These are phyloP conservation scores for Nasonia longicornis DNA, from an alignment of 1,140 invertebrate species.

Conservation along the genomic window DNA sequence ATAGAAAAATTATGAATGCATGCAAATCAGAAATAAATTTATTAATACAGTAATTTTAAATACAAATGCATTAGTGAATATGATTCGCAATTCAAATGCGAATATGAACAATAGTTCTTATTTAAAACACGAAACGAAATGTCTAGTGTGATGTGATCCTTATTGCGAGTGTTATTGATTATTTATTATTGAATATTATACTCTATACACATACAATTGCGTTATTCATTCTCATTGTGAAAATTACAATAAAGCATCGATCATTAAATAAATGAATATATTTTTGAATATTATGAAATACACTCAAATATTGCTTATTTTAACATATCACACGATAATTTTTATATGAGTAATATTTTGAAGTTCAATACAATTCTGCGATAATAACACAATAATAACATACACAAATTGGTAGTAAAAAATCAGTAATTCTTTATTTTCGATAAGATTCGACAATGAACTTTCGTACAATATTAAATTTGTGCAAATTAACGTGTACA, in stretches of 20 bases:
- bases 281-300: slow-evolving; percentile 18
- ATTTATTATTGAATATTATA: slow-evolving; percentile 17
- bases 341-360: slow-evolving; percentile 33
- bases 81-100: not conserved
- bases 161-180: slow-evolving; percentile 6
- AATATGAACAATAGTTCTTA: not conserved
- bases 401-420: slow-evolving; percentile 16
- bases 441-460: slow-evolving; percentile 8
- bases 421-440: slow-evolving; percentile 39
- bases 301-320: slow-evolving; percentile 26
- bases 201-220: not conserved
- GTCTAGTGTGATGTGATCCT: not conserved
- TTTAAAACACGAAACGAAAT: not conserved
- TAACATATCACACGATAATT: slow-evolving; percentile 31
- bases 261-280: not conserved
- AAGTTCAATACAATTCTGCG: slow-evolving; percentile 11
- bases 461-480: not conserved
- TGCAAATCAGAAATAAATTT: not conserved
- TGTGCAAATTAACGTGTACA: slow-evolving; percentile 3
- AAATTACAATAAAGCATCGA: not conserved
- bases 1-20: not conserved
- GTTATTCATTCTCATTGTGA: too few species aligned
- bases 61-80: too few species aligned
- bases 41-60: too few species aligned
- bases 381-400: slow-evolving; percentile 9